A percentile compares a stretch with the other conserved stretches of the same genome.
Evolutionary conservation across 2,797 vertebrate species (phyloP).

Genomic region (Podargus strigoides): DNA sequence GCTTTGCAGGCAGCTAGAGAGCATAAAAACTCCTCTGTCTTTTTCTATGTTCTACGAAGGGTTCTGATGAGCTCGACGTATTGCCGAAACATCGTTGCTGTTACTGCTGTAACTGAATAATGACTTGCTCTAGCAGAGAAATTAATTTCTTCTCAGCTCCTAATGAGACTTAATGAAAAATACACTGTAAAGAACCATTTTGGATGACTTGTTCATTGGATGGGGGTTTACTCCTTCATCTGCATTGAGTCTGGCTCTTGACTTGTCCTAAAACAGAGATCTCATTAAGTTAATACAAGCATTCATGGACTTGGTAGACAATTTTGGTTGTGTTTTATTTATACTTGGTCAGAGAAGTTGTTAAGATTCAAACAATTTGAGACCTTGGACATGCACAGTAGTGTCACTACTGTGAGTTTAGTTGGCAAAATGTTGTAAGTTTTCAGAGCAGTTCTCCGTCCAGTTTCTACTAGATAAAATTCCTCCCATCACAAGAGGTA

Average conservation of each 20-base stretch:
- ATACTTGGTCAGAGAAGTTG: background rate
- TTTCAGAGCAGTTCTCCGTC: background rate
- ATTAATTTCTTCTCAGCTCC: background rate
- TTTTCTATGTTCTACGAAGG: background rate
- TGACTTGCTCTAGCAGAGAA: background rate
- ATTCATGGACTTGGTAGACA: background rate
- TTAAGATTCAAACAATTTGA: background rate
- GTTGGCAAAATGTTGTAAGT: background rate
- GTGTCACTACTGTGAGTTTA: background rate
- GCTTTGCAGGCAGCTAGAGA: background rate
- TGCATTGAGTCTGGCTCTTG: background rate
- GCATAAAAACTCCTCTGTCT: background rate
- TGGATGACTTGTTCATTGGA: background rate
- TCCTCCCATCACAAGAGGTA: background rate
- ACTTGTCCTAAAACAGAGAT: background rate
- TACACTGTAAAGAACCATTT: background rate
- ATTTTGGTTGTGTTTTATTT: background rate
- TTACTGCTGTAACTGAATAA: background rate
- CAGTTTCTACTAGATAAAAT: background rate
- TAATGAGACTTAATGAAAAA: background rate
- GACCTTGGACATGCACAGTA: background rate
- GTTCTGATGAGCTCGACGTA: background rate
- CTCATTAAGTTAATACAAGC: background rate
- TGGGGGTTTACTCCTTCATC: background rate
- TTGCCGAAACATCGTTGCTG: background rate